A percentile compares a stretch with the other conserved stretches of the same genome.
Conservation (phyloP, 1,140 invertebrate genomes). For the Camponotus floridanus region DNA sequence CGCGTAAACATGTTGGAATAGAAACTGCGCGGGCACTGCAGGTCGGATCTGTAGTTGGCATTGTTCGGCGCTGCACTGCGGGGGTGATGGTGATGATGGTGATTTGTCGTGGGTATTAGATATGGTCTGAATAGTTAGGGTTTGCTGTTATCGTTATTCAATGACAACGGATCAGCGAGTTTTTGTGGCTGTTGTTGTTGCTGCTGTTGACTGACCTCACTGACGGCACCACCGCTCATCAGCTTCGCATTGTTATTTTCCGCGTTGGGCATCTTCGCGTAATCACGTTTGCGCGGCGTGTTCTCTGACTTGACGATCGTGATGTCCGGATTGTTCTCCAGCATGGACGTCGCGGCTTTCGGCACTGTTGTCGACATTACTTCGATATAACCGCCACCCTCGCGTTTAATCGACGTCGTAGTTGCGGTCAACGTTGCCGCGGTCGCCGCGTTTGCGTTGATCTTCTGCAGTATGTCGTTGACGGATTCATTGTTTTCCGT, state of each 20-base stretch:
- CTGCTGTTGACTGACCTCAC: slow-evolving; percentile 76
- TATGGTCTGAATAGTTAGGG: slow-evolving; percentile 86
- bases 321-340: slow-evolving; percentile 89
- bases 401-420: slow-evolving; percentile 84
- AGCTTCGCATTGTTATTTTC: slow-evolving; percentile 85
- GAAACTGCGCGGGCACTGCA: slow-evolving; percentile 79
- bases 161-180: slow-evolving; percentile 85
- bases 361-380: slow-evolving; percentile 79
- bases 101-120: slow-evolving; percentile 76
- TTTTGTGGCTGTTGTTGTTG: slow-evolving; percentile 73
- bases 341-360: slow-evolving; percentile 84
- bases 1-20: slow-evolving; percentile 83
- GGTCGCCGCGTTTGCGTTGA: slow-evolving; percentile 77
- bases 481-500: slow-evolving; percentile 79
- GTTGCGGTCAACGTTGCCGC: slow-evolving; percentile 79
- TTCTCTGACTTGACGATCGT: slow-evolving; percentile 88
- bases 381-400: slow-evolving; percentile 83
- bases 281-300: slow-evolving; percentile 83
- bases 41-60: slow-evolving; percentile 77
- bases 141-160: slow-evolving; percentile 85
- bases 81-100: slow-evolving; percentile 44
- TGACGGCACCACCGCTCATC: slow-evolving; percentile 83
- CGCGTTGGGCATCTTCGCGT: slow-evolving; percentile 83
- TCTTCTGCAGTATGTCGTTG: slow-evolving; percentile 83
- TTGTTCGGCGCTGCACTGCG: slow-evolving; percentile 62